phyloP scores from a whole-genome alignment of 2,888 invertebrate species.

The Leptogaster cylindrica region DNA sequence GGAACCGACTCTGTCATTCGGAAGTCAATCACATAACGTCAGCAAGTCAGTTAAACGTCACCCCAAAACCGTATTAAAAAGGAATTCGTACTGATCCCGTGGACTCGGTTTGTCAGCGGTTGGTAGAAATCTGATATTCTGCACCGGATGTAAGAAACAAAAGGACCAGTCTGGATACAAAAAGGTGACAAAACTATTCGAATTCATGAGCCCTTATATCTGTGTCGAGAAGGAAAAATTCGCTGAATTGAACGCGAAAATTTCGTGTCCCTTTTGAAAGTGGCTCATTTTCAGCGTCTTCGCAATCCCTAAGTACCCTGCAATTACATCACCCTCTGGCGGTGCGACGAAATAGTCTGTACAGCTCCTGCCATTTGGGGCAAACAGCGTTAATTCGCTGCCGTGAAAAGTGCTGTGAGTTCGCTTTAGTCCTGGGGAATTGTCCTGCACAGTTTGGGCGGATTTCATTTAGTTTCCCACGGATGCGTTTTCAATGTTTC shows the following conservation, averaged over 20 bases:
- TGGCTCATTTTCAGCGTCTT: neutral
- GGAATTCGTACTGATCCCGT: neutral
- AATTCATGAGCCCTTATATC: neutral
- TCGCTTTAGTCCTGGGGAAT: neutral
- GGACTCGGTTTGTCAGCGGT: neutral
- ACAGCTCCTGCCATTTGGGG: neutral
- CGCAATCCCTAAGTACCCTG: neutral
- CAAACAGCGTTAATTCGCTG: neutral
- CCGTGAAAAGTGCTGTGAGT: neutral
- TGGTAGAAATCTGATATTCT: neutral
- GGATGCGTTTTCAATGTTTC: neutral
- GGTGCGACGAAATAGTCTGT: too few species aligned
- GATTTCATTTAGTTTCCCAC: constrained; percentile 4
- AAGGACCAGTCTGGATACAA: neutral
- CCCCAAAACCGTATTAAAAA: neutral
- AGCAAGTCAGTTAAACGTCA: neutral
- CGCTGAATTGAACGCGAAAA: neutral
- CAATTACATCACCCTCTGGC: neutral
- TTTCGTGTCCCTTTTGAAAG: neutral
- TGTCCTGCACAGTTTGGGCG: neutral
- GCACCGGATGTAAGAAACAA: constrained; percentile 1
- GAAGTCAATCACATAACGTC: neutral
- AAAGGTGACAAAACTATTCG: neutral
- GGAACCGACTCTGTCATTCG: neutral
- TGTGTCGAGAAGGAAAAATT: neutral